Base-by-base conservation (phyloP, 2,113 vertebrate genomes). In the Eublepharis macularius region DNA sequence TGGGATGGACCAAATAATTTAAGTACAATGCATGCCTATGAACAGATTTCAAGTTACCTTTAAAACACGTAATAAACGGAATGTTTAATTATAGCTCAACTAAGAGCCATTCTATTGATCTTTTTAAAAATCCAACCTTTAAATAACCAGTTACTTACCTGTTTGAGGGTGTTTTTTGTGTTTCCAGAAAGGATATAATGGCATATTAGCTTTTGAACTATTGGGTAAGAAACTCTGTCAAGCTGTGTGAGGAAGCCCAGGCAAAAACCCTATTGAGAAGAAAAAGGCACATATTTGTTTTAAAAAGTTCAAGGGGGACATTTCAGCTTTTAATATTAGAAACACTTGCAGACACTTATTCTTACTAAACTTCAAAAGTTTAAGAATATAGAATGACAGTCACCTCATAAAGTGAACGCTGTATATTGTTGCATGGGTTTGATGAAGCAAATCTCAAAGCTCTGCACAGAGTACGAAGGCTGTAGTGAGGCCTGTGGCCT, bases 201-300 rank as follows among this genome's bases (percentile, higher is more conserved):
- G 92, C 97, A 97, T 90, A 99, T 97, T 49, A 99, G 94, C 80
- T 97, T 98, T 91, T 98, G 98, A 89, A 99, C 98, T 39, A 97
- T 1, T 0, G 98, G 98, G 76, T 99, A 97, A 87, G 98, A 99
- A 83, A 90, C 85, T 92, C 98, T 97, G 94, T 99, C 98, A 91
- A 99, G 96, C 87, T 99, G 98, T 0, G 98, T 99, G 77, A 99
- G 94, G 92, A 99, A 99, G 92, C 98, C 98, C 93, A 99, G 95
- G 91, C 98, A 98, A 95, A 99, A 99, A 60, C 98, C 99, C 98
- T 99, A 91, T 45, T 57, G 92, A 86, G 36, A 82, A 87, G 0
- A 83, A 80, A 80, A 24, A 13, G 51, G 69, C 82, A 12, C 32
- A 0, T 4, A 0, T 1, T 0, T 72, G 2, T 41, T 1, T 43